Evolutionary conservation across 2,888 invertebrate species (phyloP), one percentile per base, ranked within the genome.

Genomic region (Tetanocera ferruginea): DNA sequence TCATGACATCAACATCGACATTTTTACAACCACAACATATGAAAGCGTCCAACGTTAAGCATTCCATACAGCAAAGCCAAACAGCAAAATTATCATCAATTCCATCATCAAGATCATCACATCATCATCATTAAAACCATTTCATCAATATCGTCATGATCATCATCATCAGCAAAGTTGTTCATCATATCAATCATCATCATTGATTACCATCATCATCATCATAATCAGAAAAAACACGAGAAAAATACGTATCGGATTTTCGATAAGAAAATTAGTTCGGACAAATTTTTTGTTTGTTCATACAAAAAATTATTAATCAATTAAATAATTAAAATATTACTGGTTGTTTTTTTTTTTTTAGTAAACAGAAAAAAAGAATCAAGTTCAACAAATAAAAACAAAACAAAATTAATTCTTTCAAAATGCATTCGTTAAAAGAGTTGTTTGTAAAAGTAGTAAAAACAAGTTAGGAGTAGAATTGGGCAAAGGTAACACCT

Each of bases 191-290:
- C 90, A 91, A 86, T 85, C 88, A 84, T 81, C 85, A 83, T 88
- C 87, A 87, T 87, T 89, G 83, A 86, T 88, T 82, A 81, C 79
- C 84, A 90, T 91, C 92, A 89, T 86, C 88, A 89, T 83, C 83
- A 84, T 88, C 88, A 89, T 89, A 87, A 87, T 89, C 89, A 88
- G 89, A 89, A 88, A 89, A 89, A 90, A 90, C 90, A 90, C 90
- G 90, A 90, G 90, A 90, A 90, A 90, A 90, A 90, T 90, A 90
- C 90, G 90, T 90, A 89, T 90, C 90, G 90, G 88, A 89, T 90
- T 87, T 90, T 90, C 90, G 90, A 87, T 90, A 90, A 90, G 90
- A 90, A 89, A 90, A 90, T 89, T 89, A 89, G 89, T 90, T 89
- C 89, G 89, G 89, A 90, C 90, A 90, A 87, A 88, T 86, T 89